Percentiles rank a stretch among this genome's conserved stretches.
phyloP scores from a whole-genome alignment of 2,888 invertebrate species.

The Flabesymbios commensalis region DNA sequence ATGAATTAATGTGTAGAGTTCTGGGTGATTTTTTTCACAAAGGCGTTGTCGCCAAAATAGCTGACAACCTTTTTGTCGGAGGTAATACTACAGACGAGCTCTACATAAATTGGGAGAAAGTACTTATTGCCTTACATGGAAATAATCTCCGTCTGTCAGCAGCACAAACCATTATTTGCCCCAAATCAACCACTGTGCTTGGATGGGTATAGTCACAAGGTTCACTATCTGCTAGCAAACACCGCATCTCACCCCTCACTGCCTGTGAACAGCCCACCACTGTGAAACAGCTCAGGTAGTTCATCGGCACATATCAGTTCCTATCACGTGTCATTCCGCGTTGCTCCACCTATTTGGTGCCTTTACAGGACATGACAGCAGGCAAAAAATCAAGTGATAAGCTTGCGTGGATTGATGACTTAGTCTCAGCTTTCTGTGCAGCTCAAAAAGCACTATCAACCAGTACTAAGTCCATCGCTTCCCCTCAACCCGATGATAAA shows the following conservation, averaged over 20 bases:
- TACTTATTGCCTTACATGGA: slow-evolving; percentile 24
- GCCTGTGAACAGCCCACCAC: not conserved
- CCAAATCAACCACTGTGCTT: not conserved
- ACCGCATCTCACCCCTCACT: slow-evolving; percentile 8
- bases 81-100: slow-evolving; percentile 16
- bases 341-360: not conserved
- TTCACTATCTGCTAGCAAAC: slow-evolving; percentile 6
- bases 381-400: not conserved
- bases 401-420: not conserved
- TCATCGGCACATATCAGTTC: not conserved
- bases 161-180: slow-evolving; percentile 1
- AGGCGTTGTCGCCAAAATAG: slow-evolving; percentile 21
- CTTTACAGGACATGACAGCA: not conserved
- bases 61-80: slow-evolving; percentile 16
- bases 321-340: not conserved
- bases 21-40: slow-evolving; percentile 28
- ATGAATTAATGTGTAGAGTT: slow-evolving; percentile 27
- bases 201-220: slow-evolving; percentile 11
- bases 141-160: not conserved
- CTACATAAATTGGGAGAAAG: slow-evolving; percentile 19
- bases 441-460: too few species aligned
- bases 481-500: not conserved
- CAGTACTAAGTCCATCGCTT: too few species aligned
- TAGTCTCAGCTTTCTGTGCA: not conserved
- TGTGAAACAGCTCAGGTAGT: not conserved